phyloP scores from a whole-genome alignment of 2,888 invertebrate species.

The Chrysolina oricalcia region DNA sequence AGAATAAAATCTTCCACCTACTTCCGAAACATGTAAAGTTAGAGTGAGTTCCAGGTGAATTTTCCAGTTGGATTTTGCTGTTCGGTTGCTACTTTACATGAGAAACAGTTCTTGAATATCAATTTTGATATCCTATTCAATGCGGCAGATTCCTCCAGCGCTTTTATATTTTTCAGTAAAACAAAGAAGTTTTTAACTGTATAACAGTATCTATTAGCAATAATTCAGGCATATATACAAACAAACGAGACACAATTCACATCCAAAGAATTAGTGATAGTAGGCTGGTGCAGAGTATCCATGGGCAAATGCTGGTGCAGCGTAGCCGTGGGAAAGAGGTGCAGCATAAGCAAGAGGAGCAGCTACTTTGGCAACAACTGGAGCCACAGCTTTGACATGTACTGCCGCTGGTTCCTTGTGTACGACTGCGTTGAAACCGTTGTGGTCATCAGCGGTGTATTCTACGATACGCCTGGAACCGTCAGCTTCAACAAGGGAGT shows the following conservation, averaged over 20 bases:
- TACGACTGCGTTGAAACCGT: slow-evolving; percentile 75
- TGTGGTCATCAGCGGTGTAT: slow-evolving; percentile 73
- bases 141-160: too few relatives aligned
- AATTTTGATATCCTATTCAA: too few relatives aligned
- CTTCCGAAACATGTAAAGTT: too few relatives aligned
- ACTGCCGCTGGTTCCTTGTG: slow-evolving; percentile 67
- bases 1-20: too few relatives aligned
- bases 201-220: slow-evolving; percentile 4
- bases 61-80: too few relatives aligned
- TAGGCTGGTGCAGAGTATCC: slow-evolving; percentile 66
- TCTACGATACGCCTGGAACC: slow-evolving; percentile 73
- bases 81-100: too few relatives aligned
- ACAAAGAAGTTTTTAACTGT: not conserved
- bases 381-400: slow-evolving; percentile 55
- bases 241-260: not conserved
- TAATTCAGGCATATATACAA: not conserved
- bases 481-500: slow-evolving; percentile 74
- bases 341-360: slow-evolving; percentile 46
- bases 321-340: slow-evolving; percentile 45
- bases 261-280: slow-evolving; percentile 59
- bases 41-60: too few relatives aligned
- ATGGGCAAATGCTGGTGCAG: not conserved
- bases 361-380: slow-evolving; percentile 49
- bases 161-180: too few relatives aligned
- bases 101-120: too few relatives aligned